Conservation (phyloP, 2,888 invertebrate genomes). For the Aquatica leii region DNA sequence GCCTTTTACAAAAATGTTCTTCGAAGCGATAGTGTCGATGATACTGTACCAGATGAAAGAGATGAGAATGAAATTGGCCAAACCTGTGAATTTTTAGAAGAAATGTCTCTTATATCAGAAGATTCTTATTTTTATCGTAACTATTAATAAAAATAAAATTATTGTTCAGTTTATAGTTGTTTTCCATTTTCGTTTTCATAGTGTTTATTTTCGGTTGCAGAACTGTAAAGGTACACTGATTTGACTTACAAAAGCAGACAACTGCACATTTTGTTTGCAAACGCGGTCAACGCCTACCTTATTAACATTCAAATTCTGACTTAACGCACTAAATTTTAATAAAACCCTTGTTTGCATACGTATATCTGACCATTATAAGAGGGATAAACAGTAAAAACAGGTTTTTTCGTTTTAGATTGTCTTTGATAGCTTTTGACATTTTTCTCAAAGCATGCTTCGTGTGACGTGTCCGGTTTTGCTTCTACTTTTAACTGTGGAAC, state of each 20-base stretch:
- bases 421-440: neutral
- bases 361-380: neutral
- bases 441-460: neutral
- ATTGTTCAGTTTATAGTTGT: too few species aligned
- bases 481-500: too few species aligned
- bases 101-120: too few species aligned
- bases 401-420: neutral
- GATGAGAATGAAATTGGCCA: too few species aligned
- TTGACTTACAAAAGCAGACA: neutral
- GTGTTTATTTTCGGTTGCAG: neutral
- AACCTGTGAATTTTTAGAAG: too few species aligned
- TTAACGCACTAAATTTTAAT: neutral
- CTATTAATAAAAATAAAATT: too few species aligned
- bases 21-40: too few species aligned
- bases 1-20: too few species aligned
- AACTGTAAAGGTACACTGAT: too few species aligned
- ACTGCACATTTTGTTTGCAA: neutral
- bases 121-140: too few species aligned
- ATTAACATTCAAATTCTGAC: neutral
- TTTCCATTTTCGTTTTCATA: too few species aligned
- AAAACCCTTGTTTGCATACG: neutral
- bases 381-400: neutral
- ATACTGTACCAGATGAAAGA: too few species aligned
- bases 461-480: neutral
- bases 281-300: neutral